Conservation (phyloP, 2,888 invertebrate genomes). For the Eugnorisma glareosa region DNA sequence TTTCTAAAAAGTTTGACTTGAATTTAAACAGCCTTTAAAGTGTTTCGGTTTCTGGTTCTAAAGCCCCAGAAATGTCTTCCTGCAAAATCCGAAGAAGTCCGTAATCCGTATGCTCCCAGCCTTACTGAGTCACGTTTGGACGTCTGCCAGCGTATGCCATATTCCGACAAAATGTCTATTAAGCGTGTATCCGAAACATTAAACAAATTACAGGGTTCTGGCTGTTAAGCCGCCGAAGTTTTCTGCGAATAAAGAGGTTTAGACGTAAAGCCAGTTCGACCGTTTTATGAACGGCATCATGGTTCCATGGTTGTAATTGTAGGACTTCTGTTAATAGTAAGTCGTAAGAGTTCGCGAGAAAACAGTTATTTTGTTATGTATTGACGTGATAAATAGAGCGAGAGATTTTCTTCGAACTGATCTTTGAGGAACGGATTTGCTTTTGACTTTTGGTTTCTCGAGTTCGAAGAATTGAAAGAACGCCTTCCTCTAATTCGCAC, state of each 20-base stretch:
- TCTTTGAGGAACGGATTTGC: neutral
- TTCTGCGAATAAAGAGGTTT: constrained; percentile 59
- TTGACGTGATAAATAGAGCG: constrained; percentile 25
- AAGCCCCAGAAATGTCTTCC: constrained; percentile 18
- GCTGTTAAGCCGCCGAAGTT: constrained; percentile 42
- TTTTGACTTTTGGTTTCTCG: neutral
- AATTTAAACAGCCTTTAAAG: too few relatives aligned
- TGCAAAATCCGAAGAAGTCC: neutral
- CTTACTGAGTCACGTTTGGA: constrained; percentile 62
- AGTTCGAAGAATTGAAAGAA: neutral
- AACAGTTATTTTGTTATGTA: constrained; percentile 3
- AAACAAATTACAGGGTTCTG: constrained; percentile 55
- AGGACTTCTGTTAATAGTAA: constrained; percentile 33
- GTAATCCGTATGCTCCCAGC: constrained; percentile 25
- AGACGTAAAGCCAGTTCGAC: constrained; percentile 22
- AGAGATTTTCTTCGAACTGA: constrained; percentile 20
- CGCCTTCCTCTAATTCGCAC: neutral
- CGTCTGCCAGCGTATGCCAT: constrained; percentile 60
- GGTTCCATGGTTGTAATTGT: constrained; percentile 22
- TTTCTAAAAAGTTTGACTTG: too few relatives aligned
- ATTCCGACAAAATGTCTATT: constrained; percentile 62
- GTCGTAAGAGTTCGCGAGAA: constrained; percentile 23
- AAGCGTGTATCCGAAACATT: constrained; percentile 60
- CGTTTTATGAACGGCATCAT: constrained; percentile 50
- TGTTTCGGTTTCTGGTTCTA: too few relatives aligned